Evolutionary conservation across 1,140 invertebrate species (phyloP).

Genomic region (Orius insidiosus): DNA sequence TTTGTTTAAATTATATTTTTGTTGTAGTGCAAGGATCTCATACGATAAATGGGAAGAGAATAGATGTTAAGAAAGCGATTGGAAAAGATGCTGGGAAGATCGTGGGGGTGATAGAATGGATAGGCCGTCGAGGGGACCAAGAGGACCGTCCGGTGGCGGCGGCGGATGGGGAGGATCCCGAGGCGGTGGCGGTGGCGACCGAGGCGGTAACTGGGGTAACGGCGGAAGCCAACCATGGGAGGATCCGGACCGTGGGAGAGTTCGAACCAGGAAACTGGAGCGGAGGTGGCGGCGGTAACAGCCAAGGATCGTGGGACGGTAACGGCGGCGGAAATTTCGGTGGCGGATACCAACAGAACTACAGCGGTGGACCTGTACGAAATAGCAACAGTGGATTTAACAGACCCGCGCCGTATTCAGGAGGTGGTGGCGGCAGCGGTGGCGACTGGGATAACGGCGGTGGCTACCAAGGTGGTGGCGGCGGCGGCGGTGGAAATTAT

Average conservation of each 20-base stretch:
- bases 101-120: slow-evolving; percentile 6
- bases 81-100: slow-evolving; percentile 18
- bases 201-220: slow-evolving; percentile 11
- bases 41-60: slow-evolving; percentile 19
- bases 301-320: background rate
- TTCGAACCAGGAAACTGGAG: too few species aligned
- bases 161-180: slow-evolving; percentile 17
- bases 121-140: background rate
- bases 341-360: slow-evolving; percentile 17
- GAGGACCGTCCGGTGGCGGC: slow-evolving; percentile 16
- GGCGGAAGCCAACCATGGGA: slow-evolving; percentile 12
- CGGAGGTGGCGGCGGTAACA: slow-evolving; percentile 9
- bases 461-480: slow-evolving; percentile 12
- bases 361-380: slow-evolving; percentile 15
- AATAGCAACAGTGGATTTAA: slow-evolving; percentile 8
- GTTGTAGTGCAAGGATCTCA: slow-evolving; percentile 22
- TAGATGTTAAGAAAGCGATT: slow-evolving; percentile 24
- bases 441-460: slow-evolving; percentile 15
- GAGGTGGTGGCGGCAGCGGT: slow-evolving; percentile 16
- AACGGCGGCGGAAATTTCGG: background rate
- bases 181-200: slow-evolving; percentile 20
- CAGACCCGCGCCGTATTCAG: background rate
- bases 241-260: slow-evolving; percentile 6
- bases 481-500: slow-evolving; percentile 12
- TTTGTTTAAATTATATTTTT: background rate